Evolutionary conservation across 1,140 invertebrate species (phyloP).

Genomic region (Plectus sambesii): DNA sequence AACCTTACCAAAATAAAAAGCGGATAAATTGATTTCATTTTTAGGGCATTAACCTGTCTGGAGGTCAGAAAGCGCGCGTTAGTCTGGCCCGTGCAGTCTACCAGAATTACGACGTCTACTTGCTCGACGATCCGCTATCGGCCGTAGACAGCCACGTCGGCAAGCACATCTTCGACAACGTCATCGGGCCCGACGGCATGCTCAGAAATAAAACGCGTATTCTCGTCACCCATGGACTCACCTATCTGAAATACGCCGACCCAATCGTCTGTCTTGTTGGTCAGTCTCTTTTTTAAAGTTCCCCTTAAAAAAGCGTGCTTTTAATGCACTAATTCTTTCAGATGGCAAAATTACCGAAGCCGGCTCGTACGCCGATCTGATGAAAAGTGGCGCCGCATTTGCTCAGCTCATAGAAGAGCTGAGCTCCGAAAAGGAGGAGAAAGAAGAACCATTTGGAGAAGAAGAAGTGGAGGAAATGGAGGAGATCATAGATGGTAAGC

Average conservation of each 20-base stretch:
- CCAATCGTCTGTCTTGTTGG: conserved; percentile 22
- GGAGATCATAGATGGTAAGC: conserved; percentile 11
- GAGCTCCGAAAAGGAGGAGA: conserved; percentile 22
- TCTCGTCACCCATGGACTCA: conserved; percentile 22
- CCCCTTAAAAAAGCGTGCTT: too few relatives aligned
- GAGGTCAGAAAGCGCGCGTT: conserved; percentile 55
- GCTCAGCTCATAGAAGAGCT: conserved; percentile 5
- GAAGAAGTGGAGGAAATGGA: conserved; percentile 16
- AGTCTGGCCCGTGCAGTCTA: conserved; percentile 56
- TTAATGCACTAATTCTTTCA: conserved; percentile 5
- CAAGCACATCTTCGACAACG: conserved; percentile 52
- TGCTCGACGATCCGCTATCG: conserved; percentile 54
- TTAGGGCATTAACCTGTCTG: conserved; percentile 50
- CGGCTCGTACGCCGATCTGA: conserved; percentile 14
- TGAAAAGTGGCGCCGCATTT: conserved; percentile 15
- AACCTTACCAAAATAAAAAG: too few relatives aligned
- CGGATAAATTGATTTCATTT: conserved; percentile 9
- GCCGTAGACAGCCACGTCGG: conserved; percentile 49
- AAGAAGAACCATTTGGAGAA: conserved; percentile 12
- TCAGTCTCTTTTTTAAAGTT: too few relatives aligned
- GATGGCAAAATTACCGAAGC: conserved; percentile 21
- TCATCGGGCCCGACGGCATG: conserved; percentile 43
- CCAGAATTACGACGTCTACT: conserved; percentile 50
- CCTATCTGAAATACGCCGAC: conserved; percentile 22
- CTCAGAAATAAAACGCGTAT: conserved; percentile 34